phyloP scores from a whole-genome alignment of 2,888 invertebrate genomes.

The Brachypalpus laphriformis region DNA sequence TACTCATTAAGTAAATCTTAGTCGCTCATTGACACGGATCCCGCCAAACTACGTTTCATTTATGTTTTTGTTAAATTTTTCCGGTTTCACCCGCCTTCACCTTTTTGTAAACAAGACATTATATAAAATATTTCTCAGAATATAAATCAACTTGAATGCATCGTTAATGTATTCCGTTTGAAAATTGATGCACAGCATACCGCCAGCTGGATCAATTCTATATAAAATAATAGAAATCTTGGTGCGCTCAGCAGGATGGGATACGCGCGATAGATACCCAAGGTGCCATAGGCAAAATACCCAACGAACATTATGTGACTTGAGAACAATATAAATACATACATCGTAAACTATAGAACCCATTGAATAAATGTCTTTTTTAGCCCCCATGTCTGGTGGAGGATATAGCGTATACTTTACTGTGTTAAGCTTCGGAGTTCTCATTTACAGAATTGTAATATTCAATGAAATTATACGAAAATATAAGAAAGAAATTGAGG shows the following conservation, averaged over 20 bases:
- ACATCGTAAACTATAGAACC: constrained; percentile 34
- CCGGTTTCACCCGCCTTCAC: neutral
- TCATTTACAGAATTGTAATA: constrained; percentile 22
- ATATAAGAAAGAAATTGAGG: constrained; percentile 25
- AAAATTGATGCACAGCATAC: constrained; percentile 23
- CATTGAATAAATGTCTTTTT: constrained; percentile 41
- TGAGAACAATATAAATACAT: constrained; percentile 31
- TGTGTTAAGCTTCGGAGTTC: neutral
- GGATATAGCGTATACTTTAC: constrained; percentile 6
- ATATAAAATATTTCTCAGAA: constrained; percentile 9
- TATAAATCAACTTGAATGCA: constrained; percentile 20
- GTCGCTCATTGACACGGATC: neutral
- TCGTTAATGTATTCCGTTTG: constrained; percentile 32
- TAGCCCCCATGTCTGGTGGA: constrained; percentile 32
- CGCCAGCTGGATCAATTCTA: neutral
- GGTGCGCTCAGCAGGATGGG: constrained; percentile 31
- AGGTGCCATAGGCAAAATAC: neutral
- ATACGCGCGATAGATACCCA: neutral
- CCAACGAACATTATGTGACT: neutral
- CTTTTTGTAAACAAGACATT: constrained; percentile 15
- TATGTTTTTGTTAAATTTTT: neutral
- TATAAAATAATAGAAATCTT: constrained; percentile 16
- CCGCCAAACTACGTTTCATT: neutral
- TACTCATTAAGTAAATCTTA: neutral
- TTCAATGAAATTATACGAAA: constrained; percentile 35